Evolutionary conservation across 2,888 invertebrate species (phyloP).

Genomic region (Charanyca ferruginea): DNA sequence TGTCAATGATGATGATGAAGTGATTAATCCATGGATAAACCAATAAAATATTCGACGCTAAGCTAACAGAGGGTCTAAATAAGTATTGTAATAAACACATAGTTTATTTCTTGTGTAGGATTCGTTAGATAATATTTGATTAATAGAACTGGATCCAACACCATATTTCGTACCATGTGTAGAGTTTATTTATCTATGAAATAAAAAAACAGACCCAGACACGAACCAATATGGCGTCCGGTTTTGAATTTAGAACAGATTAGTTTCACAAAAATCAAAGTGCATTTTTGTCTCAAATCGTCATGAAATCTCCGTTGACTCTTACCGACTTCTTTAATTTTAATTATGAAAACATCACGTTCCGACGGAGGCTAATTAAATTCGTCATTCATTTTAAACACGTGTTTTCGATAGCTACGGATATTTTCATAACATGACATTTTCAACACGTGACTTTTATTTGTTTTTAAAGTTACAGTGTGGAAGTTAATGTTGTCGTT

Average conservation of each 20-base stretch:
- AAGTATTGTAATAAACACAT: constrained; percentile 14
- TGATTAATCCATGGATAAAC: not conserved
- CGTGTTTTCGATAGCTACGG: constrained; percentile 44
- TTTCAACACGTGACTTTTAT: constrained; percentile 33
- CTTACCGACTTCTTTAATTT: constrained; percentile 9
- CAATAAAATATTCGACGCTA: not conserved
- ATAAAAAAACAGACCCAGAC: constrained; percentile 7
- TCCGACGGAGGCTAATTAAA: constrained; percentile 27
- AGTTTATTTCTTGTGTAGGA: constrained; percentile 41
- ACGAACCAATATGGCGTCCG: constrained; percentile 1
- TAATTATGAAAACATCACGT: constrained; percentile 45
- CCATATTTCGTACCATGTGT: not conserved
- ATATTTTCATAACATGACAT: constrained; percentile 35
- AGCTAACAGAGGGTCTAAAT: not conserved
- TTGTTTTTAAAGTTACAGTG: not conserved
- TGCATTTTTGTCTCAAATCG: not conserved
- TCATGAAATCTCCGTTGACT: not conserved
- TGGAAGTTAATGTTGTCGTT: not conserved
- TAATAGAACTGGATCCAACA: constrained; percentile 29
- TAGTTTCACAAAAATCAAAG: not conserved
- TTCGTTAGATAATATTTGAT: constrained; percentile 44
- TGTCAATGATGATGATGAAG: not conserved
- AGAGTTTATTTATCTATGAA: not conserved
- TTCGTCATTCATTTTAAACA: constrained; percentile 40
- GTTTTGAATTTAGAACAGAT: constrained; percentile 5